Conservation (phyloP, 2,888 invertebrate species). For the Lepidochrysops patricia region DNA sequence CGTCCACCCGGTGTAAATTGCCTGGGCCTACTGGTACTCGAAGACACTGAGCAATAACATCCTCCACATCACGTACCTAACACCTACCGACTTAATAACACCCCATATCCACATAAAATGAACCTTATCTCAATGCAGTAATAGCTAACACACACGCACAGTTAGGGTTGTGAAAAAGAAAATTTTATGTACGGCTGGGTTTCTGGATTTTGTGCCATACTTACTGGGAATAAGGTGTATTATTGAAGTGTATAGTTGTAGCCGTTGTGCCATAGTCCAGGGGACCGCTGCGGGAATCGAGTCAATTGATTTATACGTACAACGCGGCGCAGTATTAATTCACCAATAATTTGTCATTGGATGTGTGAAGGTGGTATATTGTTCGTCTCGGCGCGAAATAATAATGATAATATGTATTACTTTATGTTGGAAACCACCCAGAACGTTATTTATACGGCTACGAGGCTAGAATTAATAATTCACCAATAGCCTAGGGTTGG, state of each 20-base stretch:
- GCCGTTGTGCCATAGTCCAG: slow-evolving; percentile 32
- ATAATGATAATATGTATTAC: slow-evolving; percentile 35
- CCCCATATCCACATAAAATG: slow-evolving; percentile 7
- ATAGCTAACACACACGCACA: slow-evolving; percentile 21
- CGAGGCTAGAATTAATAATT: slow-evolving; percentile 6
- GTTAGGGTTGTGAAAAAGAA: slow-evolving; percentile 24
- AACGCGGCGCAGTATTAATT: slow-evolving; percentile 54
- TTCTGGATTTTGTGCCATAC: slow-evolving; percentile 26
- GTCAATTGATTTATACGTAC: slow-evolving; percentile 56
- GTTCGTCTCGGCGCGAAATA: slow-evolving; percentile 46
- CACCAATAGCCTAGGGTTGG: background rate
- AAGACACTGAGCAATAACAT: slow-evolving; percentile 66
- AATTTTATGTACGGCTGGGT: slow-evolving; percentile 20
- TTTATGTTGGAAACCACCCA: slow-evolving; percentile 35
- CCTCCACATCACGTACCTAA: slow-evolving; percentile 48
- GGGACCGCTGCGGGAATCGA: slow-evolving; percentile 49
- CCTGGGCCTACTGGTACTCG: slow-evolving; percentile 39
- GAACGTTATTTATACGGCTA: slow-evolving; percentile 26
- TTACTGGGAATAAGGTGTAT: slow-evolving; percentile 15
- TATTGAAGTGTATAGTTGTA: slow-evolving; percentile 17
- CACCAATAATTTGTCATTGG: slow-evolving; percentile 62
- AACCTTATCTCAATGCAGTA: slow-evolving; percentile 20
- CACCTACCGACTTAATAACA: slow-evolving; percentile 30
- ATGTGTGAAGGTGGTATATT: slow-evolving; percentile 66
- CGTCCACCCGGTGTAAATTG: slow-evolving; percentile 26